These are phyloP conservation scores for Ranitomeya imitator DNA, from an alignment of 2,113 vertebrate species.

Conservation along the genomic window DNA sequence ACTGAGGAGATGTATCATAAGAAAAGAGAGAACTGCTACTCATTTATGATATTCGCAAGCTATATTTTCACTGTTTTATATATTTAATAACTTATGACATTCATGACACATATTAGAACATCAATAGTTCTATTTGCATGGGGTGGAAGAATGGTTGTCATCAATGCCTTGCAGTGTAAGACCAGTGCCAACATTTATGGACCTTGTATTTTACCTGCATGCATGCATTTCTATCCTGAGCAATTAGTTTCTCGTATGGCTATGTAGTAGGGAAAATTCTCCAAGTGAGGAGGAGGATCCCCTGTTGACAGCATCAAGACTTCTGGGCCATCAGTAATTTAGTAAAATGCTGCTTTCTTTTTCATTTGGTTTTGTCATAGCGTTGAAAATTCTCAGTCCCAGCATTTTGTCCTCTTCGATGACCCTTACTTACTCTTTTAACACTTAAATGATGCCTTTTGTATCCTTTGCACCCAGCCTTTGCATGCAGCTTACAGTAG, in stretches of 20 bases:
- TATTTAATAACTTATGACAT: too few relatives aligned
- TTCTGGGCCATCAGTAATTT: neutral
- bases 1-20: neutral
- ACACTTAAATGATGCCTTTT: conserved; percentile 23
- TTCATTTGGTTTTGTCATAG: neutral
- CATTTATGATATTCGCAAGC: neutral
- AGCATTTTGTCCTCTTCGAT: conserved; percentile 5
- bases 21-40: neutral
- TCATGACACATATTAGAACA: neutral
- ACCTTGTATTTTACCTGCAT: neutral
- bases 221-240: neutral
- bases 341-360: neutral
- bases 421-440: neutral
- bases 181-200: neutral
- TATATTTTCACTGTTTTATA: neutral
- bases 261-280: neutral
- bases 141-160: neutral
- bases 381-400: neutral
- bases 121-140: neutral
- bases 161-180: neutral
- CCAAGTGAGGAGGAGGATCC: neutral
- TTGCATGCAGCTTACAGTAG: conserved; percentile 26
- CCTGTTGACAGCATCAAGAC: neutral
- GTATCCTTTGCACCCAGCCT: conserved; percentile 3
- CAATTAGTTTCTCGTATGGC: neutral